Base-by-base conservation (phyloP, 2,797 vertebrate species). In the Myoxocephalus aenaeus region DNA sequence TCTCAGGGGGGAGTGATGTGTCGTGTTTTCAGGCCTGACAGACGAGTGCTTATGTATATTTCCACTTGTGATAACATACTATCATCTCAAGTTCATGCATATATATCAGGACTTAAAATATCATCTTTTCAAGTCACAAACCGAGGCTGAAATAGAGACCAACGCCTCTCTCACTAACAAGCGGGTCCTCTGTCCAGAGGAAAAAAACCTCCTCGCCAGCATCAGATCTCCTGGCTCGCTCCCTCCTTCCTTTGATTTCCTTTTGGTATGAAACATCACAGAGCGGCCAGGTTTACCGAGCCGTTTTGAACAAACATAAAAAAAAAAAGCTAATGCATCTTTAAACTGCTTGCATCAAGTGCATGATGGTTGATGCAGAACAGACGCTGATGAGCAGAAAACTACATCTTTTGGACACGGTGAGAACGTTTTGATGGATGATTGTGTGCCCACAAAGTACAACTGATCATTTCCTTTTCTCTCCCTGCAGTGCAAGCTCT, bases 191-290 rank as follows among this genome's bases (percentile, higher is more conserved):
- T 22, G 65, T 54, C 53, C 66, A 22, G 32, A 62, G 15, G 3
- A 34, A 34, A 34, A 34, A 7, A 34, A 7, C 6, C 42, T 38
- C 62, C 36, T 17, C 22, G 25, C 36, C 27, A 15, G 58, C 32
- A 0, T 63, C 71, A 68, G 27, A 54, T 78, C 42, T 48, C 22
- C 18, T n/a, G 20, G 7, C 48, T 17, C 17, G 15, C 46, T 8
- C 51, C 4, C 1, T 7, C 46, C 72, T 80, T 7, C 46, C 72
- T 80, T 71, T 81, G 65, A 72, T 38, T 32, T 64, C 44, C 65
- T 34, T 76, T 27, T 38, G 50, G 63, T 64, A 3, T 27, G 2
- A 67, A 65, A 62, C 73, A 79, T 81, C 79, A 73, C 53, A 76
- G 68, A 38, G 17, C 4, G 6, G 62, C 38, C 46, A 32, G 44